Evolutionary conservation across 2,797 vertebrate genomes (phyloP).

Genomic region (Intellagama lesueurii): DNA sequence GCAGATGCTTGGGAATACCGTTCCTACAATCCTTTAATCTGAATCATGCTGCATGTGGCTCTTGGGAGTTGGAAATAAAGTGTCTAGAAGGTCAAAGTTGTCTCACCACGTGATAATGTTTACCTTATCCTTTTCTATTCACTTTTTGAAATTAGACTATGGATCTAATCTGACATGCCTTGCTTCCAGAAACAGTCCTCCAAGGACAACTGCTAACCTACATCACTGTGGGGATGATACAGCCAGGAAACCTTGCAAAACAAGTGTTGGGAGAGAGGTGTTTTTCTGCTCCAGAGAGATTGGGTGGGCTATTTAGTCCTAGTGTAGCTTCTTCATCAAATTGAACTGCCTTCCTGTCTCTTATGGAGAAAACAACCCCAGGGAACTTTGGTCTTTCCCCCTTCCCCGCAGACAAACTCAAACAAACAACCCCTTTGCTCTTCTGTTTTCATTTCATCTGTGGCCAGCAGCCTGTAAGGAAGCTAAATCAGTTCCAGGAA

Average conservation of each 20-base stretch:
- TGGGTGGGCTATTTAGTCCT: slow-evolving; percentile 5
- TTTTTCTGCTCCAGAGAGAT: not conserved
- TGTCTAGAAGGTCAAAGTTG: too few species aligned
- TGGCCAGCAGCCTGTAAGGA: slow-evolving; percentile 28
- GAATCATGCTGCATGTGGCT: too few species aligned
- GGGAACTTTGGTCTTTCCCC: slow-evolving; percentile 32
- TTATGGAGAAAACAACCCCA: slow-evolving; percentile 38
- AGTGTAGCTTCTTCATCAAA: not conserved
- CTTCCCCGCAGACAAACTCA: slow-evolving; percentile 31
- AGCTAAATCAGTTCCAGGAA: slow-evolving; percentile 35
- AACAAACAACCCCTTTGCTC: slow-evolving; percentile 36
- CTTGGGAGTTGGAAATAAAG: too few species aligned
- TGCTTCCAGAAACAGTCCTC: not conserved
- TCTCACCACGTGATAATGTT: too few species aligned
- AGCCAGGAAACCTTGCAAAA: slow-evolving; percentile 4
- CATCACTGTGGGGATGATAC: not conserved
- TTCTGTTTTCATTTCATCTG: slow-evolving; percentile 49
- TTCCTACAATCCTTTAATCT: too few species aligned
- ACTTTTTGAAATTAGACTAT: too few species aligned
- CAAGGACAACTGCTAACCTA: not conserved
- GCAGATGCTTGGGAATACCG: too few species aligned
- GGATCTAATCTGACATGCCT: too few species aligned
- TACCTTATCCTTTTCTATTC: too few species aligned
- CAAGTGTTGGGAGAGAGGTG: not conserved
- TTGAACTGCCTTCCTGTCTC: slow-evolving; percentile 8